A percentile compares a stretch with the other conserved stretches of the same genome.
Conservation (phyloP, 2,113 vertebrate genomes). For the Myiagra hebetior region DNA sequence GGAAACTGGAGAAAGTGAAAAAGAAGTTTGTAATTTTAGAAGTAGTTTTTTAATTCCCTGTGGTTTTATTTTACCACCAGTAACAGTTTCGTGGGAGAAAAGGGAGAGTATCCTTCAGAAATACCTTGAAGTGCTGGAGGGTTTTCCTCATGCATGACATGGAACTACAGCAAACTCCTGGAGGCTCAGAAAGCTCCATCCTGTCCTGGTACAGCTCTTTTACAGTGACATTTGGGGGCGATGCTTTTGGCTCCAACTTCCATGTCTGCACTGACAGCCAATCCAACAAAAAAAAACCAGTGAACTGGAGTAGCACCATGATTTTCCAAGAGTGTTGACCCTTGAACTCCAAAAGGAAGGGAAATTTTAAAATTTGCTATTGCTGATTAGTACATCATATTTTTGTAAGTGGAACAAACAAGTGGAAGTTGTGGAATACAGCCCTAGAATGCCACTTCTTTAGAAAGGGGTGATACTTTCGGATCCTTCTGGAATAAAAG, state of each 20-base stretch:
- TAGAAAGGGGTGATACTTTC: accelerated
- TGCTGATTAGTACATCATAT: neutral
- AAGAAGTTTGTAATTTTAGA: neutral
- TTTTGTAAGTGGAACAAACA: neutral
- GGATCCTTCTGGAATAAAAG: neutral
- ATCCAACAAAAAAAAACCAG: too few species aligned
- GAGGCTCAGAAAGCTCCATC: neutral
- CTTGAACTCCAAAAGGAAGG: neutral
- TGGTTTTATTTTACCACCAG: neutral
- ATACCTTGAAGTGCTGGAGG: neutral
- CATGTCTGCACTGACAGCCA: neutral
- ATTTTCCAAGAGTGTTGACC: neutral
- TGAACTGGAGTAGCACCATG: neutral
- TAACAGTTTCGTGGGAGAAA: neutral
- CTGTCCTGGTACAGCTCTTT: neutral
- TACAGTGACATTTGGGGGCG: too few species aligned
- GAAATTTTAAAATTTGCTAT: neutral
- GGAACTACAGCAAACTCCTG: neutral
- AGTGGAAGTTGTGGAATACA: neutral
- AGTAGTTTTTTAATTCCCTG: neutral
- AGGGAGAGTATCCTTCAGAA: neutral
- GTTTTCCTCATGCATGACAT: neutral
- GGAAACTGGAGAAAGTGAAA: neutral
- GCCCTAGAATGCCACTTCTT: neutral
- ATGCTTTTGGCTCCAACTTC: neutral